These are phyloP conservation scores for Phalacrocorax carbo DNA, from an alignment of 2,113 vertebrate genomes.

Conservation along the genomic window DNA sequence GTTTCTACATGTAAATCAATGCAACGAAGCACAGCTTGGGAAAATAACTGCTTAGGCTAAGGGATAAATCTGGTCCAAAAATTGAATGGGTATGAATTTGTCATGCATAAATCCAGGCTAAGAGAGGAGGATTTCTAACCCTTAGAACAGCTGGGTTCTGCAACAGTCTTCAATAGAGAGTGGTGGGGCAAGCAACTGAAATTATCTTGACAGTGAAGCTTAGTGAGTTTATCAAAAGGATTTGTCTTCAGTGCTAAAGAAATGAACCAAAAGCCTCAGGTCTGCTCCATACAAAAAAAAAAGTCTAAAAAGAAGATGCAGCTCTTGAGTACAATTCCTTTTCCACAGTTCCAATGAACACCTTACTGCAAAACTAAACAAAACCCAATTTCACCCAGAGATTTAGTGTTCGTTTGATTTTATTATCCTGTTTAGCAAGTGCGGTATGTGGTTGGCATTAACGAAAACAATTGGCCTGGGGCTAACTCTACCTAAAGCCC, in stretches of 20 bases:
- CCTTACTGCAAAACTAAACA: neutral
- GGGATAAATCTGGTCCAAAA: neutral
- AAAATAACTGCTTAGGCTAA: neutral
- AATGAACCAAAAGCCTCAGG: neutral
- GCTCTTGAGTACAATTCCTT: neutral
- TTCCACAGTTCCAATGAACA: neutral
- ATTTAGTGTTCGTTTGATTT: neutral
- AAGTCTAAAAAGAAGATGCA: neutral
- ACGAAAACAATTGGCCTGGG: neutral
- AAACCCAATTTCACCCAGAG: neutral
- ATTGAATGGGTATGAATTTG: neutral
- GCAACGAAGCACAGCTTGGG: neutral
- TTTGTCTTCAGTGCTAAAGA: neutral
- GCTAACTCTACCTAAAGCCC: neutral
- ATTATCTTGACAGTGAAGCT: neutral
- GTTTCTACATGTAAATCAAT: accelerated
- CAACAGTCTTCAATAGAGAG: neutral
- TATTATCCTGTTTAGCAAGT: neutral
- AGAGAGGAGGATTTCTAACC: neutral
- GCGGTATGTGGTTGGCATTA: neutral
- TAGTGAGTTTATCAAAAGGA: neutral
- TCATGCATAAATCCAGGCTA: neutral
- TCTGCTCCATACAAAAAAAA: neutral
- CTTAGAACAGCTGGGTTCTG: neutral
- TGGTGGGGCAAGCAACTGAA: accelerated